These are phyloP conservation scores for Micromys minutus DNA, from an alignment of 2,113 vertebrate species.

Conservation along the genomic window DNA sequence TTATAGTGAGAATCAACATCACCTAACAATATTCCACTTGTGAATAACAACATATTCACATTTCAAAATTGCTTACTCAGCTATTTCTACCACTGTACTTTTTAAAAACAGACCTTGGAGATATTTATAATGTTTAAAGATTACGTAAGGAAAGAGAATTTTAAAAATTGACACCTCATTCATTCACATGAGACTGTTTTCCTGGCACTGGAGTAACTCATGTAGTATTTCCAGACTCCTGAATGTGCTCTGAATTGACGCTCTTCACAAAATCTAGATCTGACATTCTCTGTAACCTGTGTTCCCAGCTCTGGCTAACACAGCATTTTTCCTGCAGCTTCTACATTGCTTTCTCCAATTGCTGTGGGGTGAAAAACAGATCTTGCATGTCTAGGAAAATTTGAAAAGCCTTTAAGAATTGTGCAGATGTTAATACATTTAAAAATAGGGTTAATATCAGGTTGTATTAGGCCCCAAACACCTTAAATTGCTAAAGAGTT, in stretches of 20 bases:
- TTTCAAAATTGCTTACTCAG: constrained; percentile 4
- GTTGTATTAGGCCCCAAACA: constrained; percentile 59
- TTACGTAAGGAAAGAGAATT: constrained; percentile 16
- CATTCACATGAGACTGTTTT: constrained; percentile 31
- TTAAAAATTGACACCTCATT: background rate
- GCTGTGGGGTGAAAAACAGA: constrained; percentile 24
- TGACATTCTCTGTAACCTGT: background rate
- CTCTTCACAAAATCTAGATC: background rate
- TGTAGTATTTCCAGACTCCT: background rate
- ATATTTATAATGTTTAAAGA: background rate
- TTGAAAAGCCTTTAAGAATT: constrained; percentile 58
- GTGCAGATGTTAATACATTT: constrained; percentile 63
- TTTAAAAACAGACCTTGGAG: background rate
- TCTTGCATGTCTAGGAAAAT: constrained; percentile 43
- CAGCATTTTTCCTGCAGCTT: background rate
- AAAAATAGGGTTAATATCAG: constrained; percentile 40
- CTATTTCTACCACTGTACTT: background rate
- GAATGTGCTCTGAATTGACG: background rate
- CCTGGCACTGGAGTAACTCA: background rate
- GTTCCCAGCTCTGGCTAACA: background rate
- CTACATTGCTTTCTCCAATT: background rate
- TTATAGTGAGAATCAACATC: background rate
- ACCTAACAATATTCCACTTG: background rate
- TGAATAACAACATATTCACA: fast-evolving
- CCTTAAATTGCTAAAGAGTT: constrained; percentile 68